Evolutionary conservation across 2,797 vertebrate genomes (phyloP), one percentile per base, ranked within the genome.

Genomic region (Sus cebifrons): DNA sequence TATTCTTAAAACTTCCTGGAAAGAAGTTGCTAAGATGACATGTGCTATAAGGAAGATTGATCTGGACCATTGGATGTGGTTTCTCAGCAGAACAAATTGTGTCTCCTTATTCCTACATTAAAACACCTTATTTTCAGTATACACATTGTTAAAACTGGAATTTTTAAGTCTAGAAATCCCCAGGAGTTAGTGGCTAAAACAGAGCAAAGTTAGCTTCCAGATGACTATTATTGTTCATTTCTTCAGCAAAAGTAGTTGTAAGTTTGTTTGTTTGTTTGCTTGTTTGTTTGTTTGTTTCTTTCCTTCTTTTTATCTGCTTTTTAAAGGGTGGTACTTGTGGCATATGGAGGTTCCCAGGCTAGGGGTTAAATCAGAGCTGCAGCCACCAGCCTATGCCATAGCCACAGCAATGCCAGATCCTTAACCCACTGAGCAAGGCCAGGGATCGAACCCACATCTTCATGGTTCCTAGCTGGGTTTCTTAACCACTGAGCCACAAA

Each of bases 81-180:
- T 95, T 92, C 32, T 83, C 52, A 58, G 68, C n/a, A 79, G 67
- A 86, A 92, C 27, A 92, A 82, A 73, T 67, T 49, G 7, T 78
- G 16, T 89, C 91, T 92, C 13, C 36, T 62, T 75, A 71, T 62
- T 96, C 16, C 25, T 89, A 40, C 17, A 71, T 52, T 81, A 79
- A 64, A 89, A 82, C 56, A 87, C 40, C 20, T 58, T 75, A 13
- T 62, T 95, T 89, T 32, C n/a, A 84, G 75, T n/a, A 78, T 8
- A 20, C 36, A 84, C 32, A 44, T 68, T 82, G 15, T 89, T 62
- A 65, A 85, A 96, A 64, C 29, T 78, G 32, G 58, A n/a, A 70
- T 91, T 89, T 89, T 86, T 60, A 93, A 89, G 87, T 89, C 49
- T 36, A 60, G 44, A 96, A 58, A 60, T 78, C n/a, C 40, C 25